phyloP scores from a whole-genome alignment of 2,888 invertebrate species.

The Hirtodrosophila confusa region DNA sequence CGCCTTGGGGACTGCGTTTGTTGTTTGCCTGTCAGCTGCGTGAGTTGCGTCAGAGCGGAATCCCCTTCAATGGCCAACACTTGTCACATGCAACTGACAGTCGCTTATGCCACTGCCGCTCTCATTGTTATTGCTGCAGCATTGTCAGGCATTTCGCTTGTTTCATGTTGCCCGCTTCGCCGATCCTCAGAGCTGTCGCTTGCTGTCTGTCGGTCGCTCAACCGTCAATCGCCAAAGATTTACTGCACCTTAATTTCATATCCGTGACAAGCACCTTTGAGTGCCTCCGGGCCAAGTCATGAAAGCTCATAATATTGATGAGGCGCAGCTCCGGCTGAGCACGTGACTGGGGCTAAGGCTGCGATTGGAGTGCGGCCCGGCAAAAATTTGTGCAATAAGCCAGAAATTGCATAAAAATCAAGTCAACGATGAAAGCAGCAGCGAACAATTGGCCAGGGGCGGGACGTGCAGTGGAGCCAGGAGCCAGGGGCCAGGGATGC shows the following conservation, averaged over 20 bases:
- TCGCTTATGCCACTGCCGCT: constrained; percentile 28
- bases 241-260: constrained; percentile 59
- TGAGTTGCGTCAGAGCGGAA: constrained; percentile 50
- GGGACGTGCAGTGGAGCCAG: neutral
- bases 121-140: constrained; percentile 14
- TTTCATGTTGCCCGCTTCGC: neutral
- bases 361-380: constrained; percentile 14
- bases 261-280: constrained; percentile 10
- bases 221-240: constrained; percentile 36
- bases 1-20: constrained; percentile 27
- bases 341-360: constrained; percentile 53
- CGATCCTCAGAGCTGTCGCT: constrained; percentile 6
- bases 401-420: constrained; percentile 74
- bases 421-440: constrained; percentile 48
- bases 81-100: constrained; percentile 69
- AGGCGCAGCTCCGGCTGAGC: constrained; percentile 17
- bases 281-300: constrained; percentile 28
- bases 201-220: constrained; percentile 4
- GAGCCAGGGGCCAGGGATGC: neutral
- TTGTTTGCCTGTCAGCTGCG: constrained; percentile 26
- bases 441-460: constrained; percentile 8
- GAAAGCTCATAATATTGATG: constrained; percentile 64
- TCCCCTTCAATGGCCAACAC: constrained; percentile 58
- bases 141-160: constrained; percentile 52
- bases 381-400: constrained; percentile 71